Evolutionary conservation across 1,140 invertebrate genomes (phyloP).

Genomic region (Drosophila varians): DNA sequence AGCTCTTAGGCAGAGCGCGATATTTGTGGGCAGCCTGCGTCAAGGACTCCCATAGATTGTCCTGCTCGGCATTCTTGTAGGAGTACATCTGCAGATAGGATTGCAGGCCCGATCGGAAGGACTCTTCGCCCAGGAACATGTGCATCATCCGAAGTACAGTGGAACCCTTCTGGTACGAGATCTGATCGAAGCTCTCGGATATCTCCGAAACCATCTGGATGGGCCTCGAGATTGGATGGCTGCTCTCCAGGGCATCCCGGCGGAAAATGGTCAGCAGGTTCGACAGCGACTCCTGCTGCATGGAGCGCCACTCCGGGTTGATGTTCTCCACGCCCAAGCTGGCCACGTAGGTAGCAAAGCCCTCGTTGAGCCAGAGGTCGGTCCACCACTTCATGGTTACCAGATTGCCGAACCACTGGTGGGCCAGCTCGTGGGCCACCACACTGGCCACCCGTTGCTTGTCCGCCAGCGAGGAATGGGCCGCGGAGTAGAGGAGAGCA

Average conservation of each 20-base stretch:
- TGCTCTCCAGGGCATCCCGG: conserved; percentile 86
- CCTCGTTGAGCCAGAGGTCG: conserved; percentile 95
- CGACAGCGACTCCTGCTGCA: conserved; percentile 87
- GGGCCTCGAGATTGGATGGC: conserved; percentile 87
- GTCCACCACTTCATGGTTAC: conserved; percentile 93
- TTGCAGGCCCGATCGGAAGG: conserved; percentile 88
- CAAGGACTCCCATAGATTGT: conserved; percentile 92
- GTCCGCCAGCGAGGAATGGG: conserved; percentile 86
- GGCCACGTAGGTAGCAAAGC: conserved; percentile 91
- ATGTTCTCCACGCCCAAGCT: conserved; percentile 86
- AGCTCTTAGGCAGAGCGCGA: conserved; percentile 84
- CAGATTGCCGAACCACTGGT: conserved; percentile 91
- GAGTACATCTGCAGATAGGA: conserved; percentile 87
- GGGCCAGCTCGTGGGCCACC: conserved; percentile 91
- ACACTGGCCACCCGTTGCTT: conserved; percentile 88
- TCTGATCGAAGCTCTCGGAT: conserved; percentile 93
- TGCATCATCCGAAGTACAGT: conserved; percentile 95
- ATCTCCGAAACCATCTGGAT: conserved; percentile 91
- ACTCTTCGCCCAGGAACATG: conserved; percentile 91
- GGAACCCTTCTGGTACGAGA: conserved; percentile 94
- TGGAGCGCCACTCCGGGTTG: conserved; percentile 87
- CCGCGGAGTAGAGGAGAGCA: conserved; percentile 68
- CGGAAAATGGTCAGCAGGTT: conserved; percentile 85
- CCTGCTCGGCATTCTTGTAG: conserved; percentile 90
- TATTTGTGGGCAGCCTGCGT: conserved; percentile 86